Conservation (phyloP, 2,113 vertebrate genomes). For the Phylloscopus whistleri region DNA sequence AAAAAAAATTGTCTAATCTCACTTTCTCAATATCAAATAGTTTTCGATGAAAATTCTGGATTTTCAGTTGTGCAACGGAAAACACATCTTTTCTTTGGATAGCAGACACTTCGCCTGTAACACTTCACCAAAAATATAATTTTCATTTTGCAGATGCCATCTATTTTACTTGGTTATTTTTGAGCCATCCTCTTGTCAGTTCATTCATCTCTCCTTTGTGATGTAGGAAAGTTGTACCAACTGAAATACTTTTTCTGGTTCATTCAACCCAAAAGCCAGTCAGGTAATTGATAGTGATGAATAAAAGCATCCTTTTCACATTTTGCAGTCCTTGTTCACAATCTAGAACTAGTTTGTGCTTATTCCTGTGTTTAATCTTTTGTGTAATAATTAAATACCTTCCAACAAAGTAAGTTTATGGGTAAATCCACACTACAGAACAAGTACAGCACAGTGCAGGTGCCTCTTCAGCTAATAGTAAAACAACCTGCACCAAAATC, state of each 20-base stretch:
- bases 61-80: background rate
- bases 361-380: background rate
- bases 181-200: background rate
- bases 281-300: background rate
- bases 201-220: background rate
- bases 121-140: background rate
- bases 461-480: background rate
- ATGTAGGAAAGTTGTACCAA: background rate
- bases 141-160: background rate
- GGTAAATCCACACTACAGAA: background rate
- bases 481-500: background rate
- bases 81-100: background rate
- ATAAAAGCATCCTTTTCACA: background rate
- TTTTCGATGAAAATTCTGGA: background rate
- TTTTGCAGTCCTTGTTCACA: background rate
- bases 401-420: background rate
- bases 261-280: background rate
- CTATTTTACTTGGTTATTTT: background rate
- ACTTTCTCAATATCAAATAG: background rate
- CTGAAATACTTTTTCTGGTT: background rate
- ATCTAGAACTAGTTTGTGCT: background rate
- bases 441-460: background rate
- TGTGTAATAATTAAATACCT: background rate
- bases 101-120: background rate
- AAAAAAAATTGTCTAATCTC: background rate